Evolutionary conservation across 2,113 vertebrate species (phyloP), one percentile per base, ranked within the genome.

Genomic region (Mobula birostris): DNA sequence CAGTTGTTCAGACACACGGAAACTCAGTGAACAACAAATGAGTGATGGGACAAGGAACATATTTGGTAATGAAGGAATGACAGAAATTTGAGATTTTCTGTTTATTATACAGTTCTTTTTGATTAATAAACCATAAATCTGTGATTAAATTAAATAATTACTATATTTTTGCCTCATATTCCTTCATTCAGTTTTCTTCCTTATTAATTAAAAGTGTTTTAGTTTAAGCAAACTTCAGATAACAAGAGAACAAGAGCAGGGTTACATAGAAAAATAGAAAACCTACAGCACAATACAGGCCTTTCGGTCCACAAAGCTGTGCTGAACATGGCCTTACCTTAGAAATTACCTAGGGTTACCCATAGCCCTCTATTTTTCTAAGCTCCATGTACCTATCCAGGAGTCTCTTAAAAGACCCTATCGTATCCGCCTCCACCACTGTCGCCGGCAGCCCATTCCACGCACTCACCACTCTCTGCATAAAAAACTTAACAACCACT

Each of bases 51-150:
- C 17, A 21, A 56, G 24, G 7, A 1, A 36, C 8, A 56, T 72
- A 56, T 76, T 93, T 6, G 36, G 90, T 92, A 92, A 92, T 70
- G 90, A 92, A 92, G 32, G 70, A 93, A 93, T 93, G 7, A 19
- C 70, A 72, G 91, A 93, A 93, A 93, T 74, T 48, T 74, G 5
- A 56, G 6, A 24, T 36, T 29, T 56, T 19, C 36, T 56, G 36
- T 40, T 92, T 12, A 17, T 8, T 72, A 72, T 74, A 7, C 66
- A 92, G 66, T 93, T 93, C 36, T 93, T 66, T 93, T 93, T 72
- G 9, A 5, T 90, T 32, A 93, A 93, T 93, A 93, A 93, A 76
- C 21, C 24, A 70, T 70, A 15, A 70, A 70, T 70, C 32, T 76
- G 68, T 92, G 91, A 56, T 48, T 68, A 74, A 93, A 93, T 74